A percentile compares a stretch with the other conserved stretches of the same genome.
phyloP scores from a whole-genome alignment of 2,888 invertebrate species.

The Orthosia gothica region DNA sequence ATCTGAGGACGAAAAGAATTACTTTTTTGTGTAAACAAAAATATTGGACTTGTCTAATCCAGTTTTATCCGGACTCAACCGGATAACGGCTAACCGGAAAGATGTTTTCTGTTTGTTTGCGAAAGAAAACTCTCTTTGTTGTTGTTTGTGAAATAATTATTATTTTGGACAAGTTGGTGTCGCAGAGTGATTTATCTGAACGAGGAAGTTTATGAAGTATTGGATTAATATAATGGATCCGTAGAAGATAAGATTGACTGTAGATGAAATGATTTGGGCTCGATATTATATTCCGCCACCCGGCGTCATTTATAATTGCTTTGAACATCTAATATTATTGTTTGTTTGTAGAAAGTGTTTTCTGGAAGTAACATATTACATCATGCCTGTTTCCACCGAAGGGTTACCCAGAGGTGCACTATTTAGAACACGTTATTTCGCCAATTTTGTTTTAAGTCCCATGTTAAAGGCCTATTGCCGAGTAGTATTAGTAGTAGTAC shows the following conservation, averaged over 20 bases:
- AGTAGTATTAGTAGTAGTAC: too few species aligned
- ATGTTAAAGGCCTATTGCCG: too few species aligned
- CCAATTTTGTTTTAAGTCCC: too few species aligned
- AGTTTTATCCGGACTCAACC: constrained; percentile 58
- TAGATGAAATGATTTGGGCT: background rate
- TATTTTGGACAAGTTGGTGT: constrained; percentile 43
- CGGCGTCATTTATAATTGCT: background rate
- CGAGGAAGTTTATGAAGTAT: constrained; percentile 12
- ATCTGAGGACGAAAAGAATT: constrained; percentile 32
- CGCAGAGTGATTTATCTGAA: constrained; percentile 37
- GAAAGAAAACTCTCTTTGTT: constrained; percentile 49
- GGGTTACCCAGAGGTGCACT: too few species aligned
- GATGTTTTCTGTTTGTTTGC: constrained; percentile 49
- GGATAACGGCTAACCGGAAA: constrained; percentile 58
- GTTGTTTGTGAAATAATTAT: constrained; percentile 53
- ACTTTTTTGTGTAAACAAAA: constrained; percentile 65
- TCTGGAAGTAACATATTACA: too few species aligned
- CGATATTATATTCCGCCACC: background rate
- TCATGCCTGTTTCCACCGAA: too few species aligned
- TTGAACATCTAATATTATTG: background rate
- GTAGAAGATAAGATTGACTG: background rate
- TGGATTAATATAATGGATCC: background rate
- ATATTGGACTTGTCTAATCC: constrained; percentile 65
- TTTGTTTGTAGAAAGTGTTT: too few species aligned
- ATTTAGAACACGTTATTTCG: too few species aligned